phyloP scores from a whole-genome alignment of 2,113 vertebrate species.

The Hymenochirus boettgeri region DNA sequence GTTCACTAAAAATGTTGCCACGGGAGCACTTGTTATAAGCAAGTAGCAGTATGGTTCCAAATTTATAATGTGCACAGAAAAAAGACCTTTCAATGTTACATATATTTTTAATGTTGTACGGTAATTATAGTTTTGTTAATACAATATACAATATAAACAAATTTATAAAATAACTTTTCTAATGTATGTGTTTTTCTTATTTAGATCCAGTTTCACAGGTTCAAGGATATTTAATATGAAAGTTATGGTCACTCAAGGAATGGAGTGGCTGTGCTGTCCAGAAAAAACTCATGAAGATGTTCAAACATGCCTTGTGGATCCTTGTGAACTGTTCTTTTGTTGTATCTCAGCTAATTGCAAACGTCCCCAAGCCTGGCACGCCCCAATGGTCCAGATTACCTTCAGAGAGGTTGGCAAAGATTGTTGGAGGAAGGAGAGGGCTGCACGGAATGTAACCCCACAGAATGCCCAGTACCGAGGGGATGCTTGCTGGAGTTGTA shows the following conservation, averaged over 20 bases:
- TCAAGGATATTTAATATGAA: too few species aligned
- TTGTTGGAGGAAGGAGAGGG: conserved; percentile 69
- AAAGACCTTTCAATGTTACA: too few species aligned
- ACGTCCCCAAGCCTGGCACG: conserved; percentile 46
- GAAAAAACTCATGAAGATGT: conserved; percentile 49
- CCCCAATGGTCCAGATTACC: conserved; percentile 56
- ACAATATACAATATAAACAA: too few species aligned
- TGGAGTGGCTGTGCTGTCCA: conserved; percentile 36
- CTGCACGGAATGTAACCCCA: conserved; percentile 56
- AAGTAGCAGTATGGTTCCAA: too few species aligned
- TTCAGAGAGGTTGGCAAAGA: conserved; percentile 70
- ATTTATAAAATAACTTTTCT: too few species aligned
- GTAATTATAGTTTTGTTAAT: too few species aligned
- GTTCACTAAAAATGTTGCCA: too few species aligned
- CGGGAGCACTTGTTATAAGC: too few species aligned
- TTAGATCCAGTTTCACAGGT: too few species aligned
- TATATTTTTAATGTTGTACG: too few species aligned
- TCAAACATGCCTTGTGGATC: conserved; percentile 40
- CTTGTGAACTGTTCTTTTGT: conserved; percentile 48
- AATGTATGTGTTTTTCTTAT: too few species aligned
- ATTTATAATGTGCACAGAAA: too few species aligned
- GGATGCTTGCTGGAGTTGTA: conserved; percentile 69
- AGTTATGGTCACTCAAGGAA: conserved; percentile 21
- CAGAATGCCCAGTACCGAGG: conserved; percentile 58
- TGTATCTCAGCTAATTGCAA: conserved; percentile 43